Percentiles rank a stretch among this genome's conserved stretches.
Evolutionary conservation across 2,888 invertebrate species (phyloP).

Genomic region (Mythimna albipuncta): DNA sequence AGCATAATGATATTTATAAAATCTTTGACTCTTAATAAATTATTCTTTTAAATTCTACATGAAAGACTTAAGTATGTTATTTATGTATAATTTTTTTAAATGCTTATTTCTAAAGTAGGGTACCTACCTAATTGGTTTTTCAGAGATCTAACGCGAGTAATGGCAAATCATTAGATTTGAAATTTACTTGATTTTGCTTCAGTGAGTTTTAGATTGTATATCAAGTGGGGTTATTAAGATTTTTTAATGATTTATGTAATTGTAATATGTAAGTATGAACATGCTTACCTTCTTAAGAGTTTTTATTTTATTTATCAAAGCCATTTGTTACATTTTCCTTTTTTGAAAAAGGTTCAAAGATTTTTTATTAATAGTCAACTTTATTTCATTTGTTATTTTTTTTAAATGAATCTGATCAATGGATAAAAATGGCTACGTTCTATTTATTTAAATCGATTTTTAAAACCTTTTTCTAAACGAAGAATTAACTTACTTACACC

Average conservation of each 20-base stretch:
- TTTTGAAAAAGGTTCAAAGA: no score
- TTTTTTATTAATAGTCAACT: neutral
- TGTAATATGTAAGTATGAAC: constrained; percentile 1
- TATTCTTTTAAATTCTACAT: constrained; percentile 42
- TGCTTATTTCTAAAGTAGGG: constrained; percentile 24
- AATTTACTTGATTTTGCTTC: constrained; percentile 25
- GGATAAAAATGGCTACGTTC: neutral
- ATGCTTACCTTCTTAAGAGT: neutral
- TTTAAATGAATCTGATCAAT: neutral
- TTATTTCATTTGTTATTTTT: neutral
- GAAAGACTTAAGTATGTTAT: constrained; percentile 24
- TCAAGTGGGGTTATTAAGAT: constrained; percentile 26
- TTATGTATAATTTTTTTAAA: constrained; percentile 30
- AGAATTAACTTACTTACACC: no score
- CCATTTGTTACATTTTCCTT: no score
- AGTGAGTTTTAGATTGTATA: constrained; percentile 9
- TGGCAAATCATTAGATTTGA: constrained; percentile 37
- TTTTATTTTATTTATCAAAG: no score
- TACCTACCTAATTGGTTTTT: constrained; percentile 41
- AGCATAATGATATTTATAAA: constrained; percentile 52
- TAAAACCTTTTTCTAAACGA: no score
- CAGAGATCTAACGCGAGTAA: constrained; percentile 50
- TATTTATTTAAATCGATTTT: neutral
- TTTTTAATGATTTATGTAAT: constrained; percentile 15
- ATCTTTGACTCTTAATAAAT: constrained; percentile 62